Base-by-base conservation (phyloP, 2,888 invertebrate genomes). In the Arctia plantaginis region DNA sequence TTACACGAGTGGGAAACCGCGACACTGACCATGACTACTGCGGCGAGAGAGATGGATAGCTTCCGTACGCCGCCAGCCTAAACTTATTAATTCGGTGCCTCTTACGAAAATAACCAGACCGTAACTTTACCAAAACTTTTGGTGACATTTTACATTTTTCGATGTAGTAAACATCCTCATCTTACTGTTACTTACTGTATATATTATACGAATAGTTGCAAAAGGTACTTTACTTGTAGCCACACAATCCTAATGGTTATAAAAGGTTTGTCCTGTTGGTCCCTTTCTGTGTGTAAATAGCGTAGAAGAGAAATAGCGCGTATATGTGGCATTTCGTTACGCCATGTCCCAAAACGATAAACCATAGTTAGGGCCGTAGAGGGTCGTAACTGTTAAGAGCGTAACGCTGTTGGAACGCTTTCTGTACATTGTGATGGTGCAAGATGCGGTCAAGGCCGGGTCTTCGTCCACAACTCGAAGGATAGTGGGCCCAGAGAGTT, bases 1-100 rank as follows among this genome's bases (percentile, higher is more conserved):
- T 69, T 65, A 71, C 20, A 62, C 59, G 64, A 66, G 27, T n/a
- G 65, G 39, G 10, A 65, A 62, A 64, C 64, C 44, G 35, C 51
- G 73, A 69, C 69, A 73, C 69, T 73, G 69, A 73, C 69, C 73
- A 65, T 23, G 51, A 35, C 18, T n/a, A 33, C 68, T 51, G 55
- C 41, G 66, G 18, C 33, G 51, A 66, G 35, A 13, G 30, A 30
- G 62, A 62, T 18, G 62, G 18, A 62, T 62, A 30, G 7, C 62
- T 62, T 62, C 62, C 62, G 62, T 18, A 7, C 39, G 4, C 13
- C 30, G 4, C 13, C 30, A 18, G 30, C 18, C 64, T 64, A 30
- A 33, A 33, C 30, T 67, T 44, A 67, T 47, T 67, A 67, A 67
- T 67, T 47, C 62, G 47, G 67, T 47, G 10, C 30, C 67, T 67